phyloP scores from a whole-genome alignment of 2,888 invertebrate genomes.

The Mystacides longicornis region DNA sequence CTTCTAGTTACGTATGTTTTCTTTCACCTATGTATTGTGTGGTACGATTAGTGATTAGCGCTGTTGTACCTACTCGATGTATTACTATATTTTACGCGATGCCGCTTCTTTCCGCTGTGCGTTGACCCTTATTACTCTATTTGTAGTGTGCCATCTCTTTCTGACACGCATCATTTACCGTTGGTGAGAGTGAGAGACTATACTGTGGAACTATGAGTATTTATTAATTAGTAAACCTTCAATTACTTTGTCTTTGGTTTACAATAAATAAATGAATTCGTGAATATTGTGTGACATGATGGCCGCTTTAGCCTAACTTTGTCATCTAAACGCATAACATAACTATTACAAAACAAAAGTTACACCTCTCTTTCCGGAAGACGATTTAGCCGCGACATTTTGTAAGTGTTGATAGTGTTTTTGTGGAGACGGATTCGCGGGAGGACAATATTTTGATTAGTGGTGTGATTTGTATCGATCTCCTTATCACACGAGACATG shows the following conservation, averaged over 20 bases:
- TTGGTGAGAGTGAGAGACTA: background rate
- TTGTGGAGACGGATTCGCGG: background rate
- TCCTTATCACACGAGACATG: constrained; percentile 2
- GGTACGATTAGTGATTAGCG: background rate
- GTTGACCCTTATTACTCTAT: background rate
- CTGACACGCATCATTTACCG: background rate
- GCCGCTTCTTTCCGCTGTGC: background rate
- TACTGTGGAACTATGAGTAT: background rate
- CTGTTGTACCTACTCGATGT: too few relatives aligned
- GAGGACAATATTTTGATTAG: constrained; percentile 1
- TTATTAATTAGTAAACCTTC: constrained; percentile 15
- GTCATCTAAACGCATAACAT: too few relatives aligned
- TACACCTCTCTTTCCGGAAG: too few relatives aligned
- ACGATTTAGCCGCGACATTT: constrained; percentile 1
- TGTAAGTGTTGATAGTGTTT: background rate
- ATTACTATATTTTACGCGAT: constrained; percentile 1
- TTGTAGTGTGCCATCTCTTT: background rate
- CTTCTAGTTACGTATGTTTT: background rate
- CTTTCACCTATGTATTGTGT: background rate
- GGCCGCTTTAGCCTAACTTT: background rate
- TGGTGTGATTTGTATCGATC: constrained; percentile 17
- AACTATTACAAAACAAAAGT: too few relatives aligned
- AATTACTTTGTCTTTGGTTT: constrained; percentile 15
- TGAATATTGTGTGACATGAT: background rate
- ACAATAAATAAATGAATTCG: background rate